These are phyloP conservation scores for Arrhopalites spinosus DNA, from an alignment of 2,888 invertebrate species.

Conservation along the genomic window DNA sequence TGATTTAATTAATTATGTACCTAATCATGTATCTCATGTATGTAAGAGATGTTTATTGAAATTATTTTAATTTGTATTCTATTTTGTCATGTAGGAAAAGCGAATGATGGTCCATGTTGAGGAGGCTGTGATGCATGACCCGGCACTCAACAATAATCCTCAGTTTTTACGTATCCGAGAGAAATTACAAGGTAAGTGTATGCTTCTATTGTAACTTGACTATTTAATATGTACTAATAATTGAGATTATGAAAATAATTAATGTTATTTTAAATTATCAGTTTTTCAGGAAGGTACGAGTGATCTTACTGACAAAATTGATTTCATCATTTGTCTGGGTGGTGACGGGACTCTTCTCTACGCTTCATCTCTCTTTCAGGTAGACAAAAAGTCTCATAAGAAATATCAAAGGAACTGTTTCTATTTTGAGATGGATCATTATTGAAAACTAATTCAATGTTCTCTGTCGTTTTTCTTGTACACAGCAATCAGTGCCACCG, in stretches of 20 bases:
- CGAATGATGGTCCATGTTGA: conserved; percentile 96
- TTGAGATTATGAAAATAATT: too few species aligned
- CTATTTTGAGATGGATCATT: too few species aligned
- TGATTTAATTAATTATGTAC: too few species aligned
- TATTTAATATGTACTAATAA: too few species aligned
- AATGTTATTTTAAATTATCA: too few species aligned
- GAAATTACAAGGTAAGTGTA: too few species aligned
- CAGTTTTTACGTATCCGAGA: conserved; percentile 78
- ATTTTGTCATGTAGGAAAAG: conserved; percentile 71
- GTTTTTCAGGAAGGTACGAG: conserved; percentile 86
- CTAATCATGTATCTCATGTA: too few species aligned
- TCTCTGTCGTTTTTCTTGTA: conserved; percentile 47
- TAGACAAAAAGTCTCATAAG: conserved; percentile 56
- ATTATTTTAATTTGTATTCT: too few species aligned
- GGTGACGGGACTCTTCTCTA: conserved; percentile 96
- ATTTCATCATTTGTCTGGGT: conserved; percentile 94
- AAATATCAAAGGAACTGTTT: too few species aligned
- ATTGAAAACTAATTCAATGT: too few species aligned
- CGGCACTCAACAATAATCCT: conserved; percentile 73
- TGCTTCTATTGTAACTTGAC: too few species aligned
- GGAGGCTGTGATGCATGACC: conserved; percentile 85
- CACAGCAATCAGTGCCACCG: conserved; percentile 92
- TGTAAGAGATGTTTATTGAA: too few species aligned
- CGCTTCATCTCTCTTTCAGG: conserved; percentile 88
- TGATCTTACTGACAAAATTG: conserved; percentile 93